Percentiles rank a stretch among this genome's conserved stretches.
Evolutionary conservation across 1,140 invertebrate genomes (phyloP).

Genomic region (Megalopta genalis): DNA sequence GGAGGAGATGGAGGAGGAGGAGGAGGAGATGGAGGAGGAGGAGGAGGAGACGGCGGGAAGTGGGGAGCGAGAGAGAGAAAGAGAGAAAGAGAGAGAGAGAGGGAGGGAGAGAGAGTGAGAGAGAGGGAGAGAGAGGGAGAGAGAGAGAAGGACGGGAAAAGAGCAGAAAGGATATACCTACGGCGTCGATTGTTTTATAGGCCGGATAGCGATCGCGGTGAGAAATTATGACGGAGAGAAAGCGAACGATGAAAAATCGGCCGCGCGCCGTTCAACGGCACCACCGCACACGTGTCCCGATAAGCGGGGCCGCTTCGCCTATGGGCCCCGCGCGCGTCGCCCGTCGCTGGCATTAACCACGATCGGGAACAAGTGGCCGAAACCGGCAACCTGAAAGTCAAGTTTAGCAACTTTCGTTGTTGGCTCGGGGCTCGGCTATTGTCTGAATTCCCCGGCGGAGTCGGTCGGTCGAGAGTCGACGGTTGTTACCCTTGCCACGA

Average conservation of each 20-base stretch:
- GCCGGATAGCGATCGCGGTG: neutral
- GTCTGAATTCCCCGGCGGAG: conserved; percentile 34
- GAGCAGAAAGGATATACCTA: neutral
- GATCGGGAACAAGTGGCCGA: conserved; percentile 49
- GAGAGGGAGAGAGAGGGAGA: no score
- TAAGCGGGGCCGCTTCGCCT: neutral
- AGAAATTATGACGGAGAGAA: neutral
- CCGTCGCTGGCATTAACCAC: conserved; percentile 5
- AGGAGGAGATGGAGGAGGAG: no score
- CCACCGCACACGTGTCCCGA: conserved; percentile 30
- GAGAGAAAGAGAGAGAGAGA: no score
- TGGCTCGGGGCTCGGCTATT: conserved; percentile 27
- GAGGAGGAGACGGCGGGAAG: no score
- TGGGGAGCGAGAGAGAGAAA: no score
- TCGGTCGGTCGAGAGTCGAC: conserved; percentile 1
- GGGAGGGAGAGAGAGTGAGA: no score
- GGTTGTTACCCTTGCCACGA: neutral
- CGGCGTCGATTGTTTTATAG: neutral
- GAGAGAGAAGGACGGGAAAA: neutral
- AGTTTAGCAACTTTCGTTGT: conserved; percentile 50
- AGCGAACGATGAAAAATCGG: neutral
- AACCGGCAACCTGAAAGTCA: conserved; percentile 49
- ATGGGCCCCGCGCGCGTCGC: neutral
- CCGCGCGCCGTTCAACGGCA: no score
- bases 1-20: no score